Conservation (phyloP, 2,797 vertebrate species). For the Phalloptychus januarius region DNA sequence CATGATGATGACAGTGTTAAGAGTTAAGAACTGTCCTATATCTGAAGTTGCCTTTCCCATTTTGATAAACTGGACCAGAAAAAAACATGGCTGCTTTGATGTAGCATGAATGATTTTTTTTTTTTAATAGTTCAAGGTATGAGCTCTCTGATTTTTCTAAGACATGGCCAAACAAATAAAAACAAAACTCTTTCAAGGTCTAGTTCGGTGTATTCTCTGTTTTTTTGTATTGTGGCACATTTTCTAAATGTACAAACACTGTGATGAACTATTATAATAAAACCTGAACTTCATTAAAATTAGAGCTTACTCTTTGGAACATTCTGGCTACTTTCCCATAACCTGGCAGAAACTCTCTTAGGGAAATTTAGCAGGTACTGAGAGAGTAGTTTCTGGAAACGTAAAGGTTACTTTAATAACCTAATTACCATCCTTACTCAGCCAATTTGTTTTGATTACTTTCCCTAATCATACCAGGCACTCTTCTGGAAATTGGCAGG, state of each 20-base stretch:
- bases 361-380: background rate
- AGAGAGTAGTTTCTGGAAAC: background rate
- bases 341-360: background rate
- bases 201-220: background rate
- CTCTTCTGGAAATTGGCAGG: background rate
- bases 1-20: conserved; percentile 68
- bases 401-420: background rate
- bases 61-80: too few relatives aligned
- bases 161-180: background rate
- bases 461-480: background rate
- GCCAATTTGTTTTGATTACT: background rate
- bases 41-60: too few relatives aligned
- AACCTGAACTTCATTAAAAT: background rate
- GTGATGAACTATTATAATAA: background rate
- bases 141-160: background rate
- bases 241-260: background rate
- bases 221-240: background rate
- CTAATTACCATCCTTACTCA: background rate
- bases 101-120: too few relatives aligned
- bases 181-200: background rate
- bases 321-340: background rate
- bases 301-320: background rate
- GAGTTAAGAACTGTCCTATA: conserved; percentile 26
- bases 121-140: too few relatives aligned
- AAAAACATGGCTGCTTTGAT: too few relatives aligned